A percentile compares a stretch with the other conserved stretches of the same genome.
Evolutionary conservation across 2,888 invertebrate genomes (phyloP).

Genomic region (Chrysolina haemoptera): DNA sequence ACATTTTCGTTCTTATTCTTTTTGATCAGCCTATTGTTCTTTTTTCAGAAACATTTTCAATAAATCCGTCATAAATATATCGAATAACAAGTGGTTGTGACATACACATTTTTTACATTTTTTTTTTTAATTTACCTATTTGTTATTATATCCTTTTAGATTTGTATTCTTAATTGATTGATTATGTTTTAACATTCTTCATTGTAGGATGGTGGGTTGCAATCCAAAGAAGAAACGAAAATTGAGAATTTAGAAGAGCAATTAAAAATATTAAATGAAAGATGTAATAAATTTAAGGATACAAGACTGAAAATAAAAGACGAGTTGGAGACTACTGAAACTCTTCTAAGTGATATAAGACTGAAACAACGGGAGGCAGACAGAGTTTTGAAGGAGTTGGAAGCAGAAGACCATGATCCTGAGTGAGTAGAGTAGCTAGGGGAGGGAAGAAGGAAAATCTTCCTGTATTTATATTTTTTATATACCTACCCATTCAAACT

Average conservation of each 20-base stretch:
- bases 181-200: background rate
- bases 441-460: too few species aligned
- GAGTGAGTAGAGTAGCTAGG: constrained; percentile 65
- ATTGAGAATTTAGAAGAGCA: constrained; percentile 61
- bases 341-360: constrained; percentile 57
- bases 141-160: too few species aligned
- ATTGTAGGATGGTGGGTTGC: constrained; percentile 62
- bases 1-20: too few species aligned
- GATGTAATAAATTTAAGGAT: constrained; percentile 72
- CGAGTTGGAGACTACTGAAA: constrained; percentile 62
- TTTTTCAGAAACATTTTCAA: background rate
- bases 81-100: too few species aligned
- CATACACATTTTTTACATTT: too few species aligned
- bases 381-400: constrained; percentile 70
- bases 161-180: too few species aligned
- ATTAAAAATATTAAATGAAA: constrained; percentile 60
- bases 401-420: constrained; percentile 71
- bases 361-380: constrained; percentile 65
- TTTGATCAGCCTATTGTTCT: background rate
- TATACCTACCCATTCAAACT: too few species aligned
- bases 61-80: too few species aligned
- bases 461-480: too few species aligned
- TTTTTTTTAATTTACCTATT: too few species aligned
- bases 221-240: constrained; percentile 63
- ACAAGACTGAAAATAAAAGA: constrained; percentile 70